Evolutionary conservation across 2,888 invertebrate genomes (phyloP), one percentile per base, ranked within the genome.

Genomic region (Athalia circularis): DNA sequence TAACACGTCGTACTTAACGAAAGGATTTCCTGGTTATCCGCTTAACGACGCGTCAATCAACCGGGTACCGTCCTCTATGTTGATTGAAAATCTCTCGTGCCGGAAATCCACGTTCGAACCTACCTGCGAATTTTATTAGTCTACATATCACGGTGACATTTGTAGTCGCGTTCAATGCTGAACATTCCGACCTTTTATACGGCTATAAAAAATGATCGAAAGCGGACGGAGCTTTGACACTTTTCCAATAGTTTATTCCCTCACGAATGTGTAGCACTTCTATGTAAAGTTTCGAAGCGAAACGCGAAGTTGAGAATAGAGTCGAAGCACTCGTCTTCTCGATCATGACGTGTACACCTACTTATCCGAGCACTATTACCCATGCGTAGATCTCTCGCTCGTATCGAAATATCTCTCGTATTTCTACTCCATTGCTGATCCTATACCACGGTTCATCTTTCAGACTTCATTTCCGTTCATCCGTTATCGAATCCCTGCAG

Each of bases 181-280:
- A 29, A 29, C 29, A 29, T 29, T 29, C 29, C 2, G 29, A 2
- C 3, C 54, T 54, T 54, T 54, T 54, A 29, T 29, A 29, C 29
- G 29, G 29, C 68, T 68, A 54, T 68, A 48, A 57, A 75, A 29
- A 11, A 45, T 75, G 75, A 62, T 75, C 75, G 11, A n/a, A 50
- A 29, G 13, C 5, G 50, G 5, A 50, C 29, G 29, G 29, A 15
- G 50, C 11, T n/a, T 9, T 75, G 75, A 75, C 75, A 75, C 75
- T 75, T 75, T 75, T 48, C 75, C 75, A 62, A 75, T 75, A 75
- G 62, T 75, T 75, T 47, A 48, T 59, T n/a, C 72, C 13, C 48
- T 29, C 62, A 47, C 62, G 48, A 75, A 54, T n/a, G 11, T 54
- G 29, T 29, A 29, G 29, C 2, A 29, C 29, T 29, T 29, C 29